Evolutionary conservation across 2,888 invertebrate species (phyloP).

Genomic region (Actias luna): DNA sequence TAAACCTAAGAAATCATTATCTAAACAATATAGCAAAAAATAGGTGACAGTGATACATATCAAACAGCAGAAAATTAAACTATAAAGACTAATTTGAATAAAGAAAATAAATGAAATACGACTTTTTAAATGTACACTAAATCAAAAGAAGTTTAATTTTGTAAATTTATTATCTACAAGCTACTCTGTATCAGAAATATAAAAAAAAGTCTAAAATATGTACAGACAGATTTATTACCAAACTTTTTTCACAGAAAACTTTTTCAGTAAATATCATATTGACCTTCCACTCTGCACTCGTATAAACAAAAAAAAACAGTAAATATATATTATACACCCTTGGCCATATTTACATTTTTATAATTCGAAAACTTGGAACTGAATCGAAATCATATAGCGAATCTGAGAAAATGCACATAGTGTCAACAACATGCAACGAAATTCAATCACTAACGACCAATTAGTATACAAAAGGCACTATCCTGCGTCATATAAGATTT

Average conservation of each 20-base stretch:
- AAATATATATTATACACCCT: not conserved
- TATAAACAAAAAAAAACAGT: not conserved
- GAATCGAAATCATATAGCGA: not conserved
- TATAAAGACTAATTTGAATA: too few species aligned
- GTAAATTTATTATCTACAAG: not conserved
- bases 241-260: not conserved
- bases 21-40: too few species aligned
- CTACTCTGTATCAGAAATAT: not conserved
- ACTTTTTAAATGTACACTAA: too few species aligned
- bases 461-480: conserved; percentile 18
- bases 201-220: not conserved
- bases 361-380: not conserved
- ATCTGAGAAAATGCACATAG: not conserved
- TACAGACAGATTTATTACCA: not conserved
- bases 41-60: too few species aligned
- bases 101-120: too few species aligned
- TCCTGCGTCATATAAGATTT: conserved; percentile 33
- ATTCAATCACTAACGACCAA: conserved; percentile 9
- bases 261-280: not conserved
- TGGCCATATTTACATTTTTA: not conserved
- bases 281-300: not conserved
- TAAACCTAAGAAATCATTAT: too few species aligned
- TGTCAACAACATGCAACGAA: not conserved
- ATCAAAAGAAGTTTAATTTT: not conserved
- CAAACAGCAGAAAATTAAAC: too few species aligned